Conservation (phyloP, 2,797 vertebrate species). For the Acridotheres tristis region DNA sequence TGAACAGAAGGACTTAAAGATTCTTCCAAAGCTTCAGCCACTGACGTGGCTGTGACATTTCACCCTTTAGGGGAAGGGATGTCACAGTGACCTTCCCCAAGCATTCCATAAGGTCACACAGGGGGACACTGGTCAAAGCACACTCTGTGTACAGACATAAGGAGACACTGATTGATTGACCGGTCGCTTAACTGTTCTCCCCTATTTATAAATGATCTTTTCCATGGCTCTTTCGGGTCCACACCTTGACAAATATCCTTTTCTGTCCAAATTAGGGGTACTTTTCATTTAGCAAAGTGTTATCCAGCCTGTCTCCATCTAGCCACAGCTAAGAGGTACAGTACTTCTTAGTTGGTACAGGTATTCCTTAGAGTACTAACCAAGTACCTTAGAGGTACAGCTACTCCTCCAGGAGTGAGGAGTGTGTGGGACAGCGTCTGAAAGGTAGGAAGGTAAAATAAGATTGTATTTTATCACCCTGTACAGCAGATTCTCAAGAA, state of each 20-base stretch:
- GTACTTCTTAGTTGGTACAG: no score
- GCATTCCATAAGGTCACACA: background rate
- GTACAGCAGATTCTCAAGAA: background rate
- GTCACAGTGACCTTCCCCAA: background rate
- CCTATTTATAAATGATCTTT: background rate
- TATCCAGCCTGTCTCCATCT: background rate
- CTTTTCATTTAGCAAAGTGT: background rate
- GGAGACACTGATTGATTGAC: background rate
- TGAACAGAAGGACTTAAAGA: background rate
- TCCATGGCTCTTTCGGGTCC: background rate
- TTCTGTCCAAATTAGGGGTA: background rate
- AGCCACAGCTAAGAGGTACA: background rate
- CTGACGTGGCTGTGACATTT: background rate
- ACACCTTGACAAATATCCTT: background rate
- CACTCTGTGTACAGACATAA: fast-evolving
- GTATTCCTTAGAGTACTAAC: no score
- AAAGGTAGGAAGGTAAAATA: background rate
- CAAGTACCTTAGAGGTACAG: no score
- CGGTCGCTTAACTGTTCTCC: background rate
- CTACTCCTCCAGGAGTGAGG: background rate
- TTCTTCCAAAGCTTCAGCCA: background rate
- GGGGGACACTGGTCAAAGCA: background rate
- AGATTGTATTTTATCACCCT: background rate
- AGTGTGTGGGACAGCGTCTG: background rate
- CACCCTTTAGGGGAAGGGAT: background rate